Evolutionary conservation across 2,888 invertebrate genomes (phyloP).

Genomic region (Lasioglossum figueresi): DNA sequence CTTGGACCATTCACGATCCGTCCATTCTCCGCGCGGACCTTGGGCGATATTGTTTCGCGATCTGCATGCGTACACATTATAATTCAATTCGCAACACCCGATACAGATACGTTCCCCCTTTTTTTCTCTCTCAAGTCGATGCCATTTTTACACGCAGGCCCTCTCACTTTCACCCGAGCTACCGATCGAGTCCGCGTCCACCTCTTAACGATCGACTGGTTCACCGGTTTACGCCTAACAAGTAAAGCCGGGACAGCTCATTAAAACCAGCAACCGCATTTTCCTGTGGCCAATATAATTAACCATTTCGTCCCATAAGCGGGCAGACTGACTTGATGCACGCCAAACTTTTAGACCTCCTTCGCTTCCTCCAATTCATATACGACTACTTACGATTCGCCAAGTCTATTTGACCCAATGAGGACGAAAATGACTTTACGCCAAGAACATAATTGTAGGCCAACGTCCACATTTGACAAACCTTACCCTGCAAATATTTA

Average conservation of each 20-base stretch:
- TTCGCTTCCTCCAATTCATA: not conserved
- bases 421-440: too few relatives aligned
- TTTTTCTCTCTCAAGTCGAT: slow-evolving; percentile 21
- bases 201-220: slow-evolving; percentile 65
- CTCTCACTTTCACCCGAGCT: slow-evolving; percentile 78
- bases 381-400: not conserved
- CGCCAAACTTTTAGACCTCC: not conserved
- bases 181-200: slow-evolving; percentile 64
- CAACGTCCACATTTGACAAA: not conserved
- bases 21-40: slow-evolving; percentile 48
- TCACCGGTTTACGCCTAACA: slow-evolving; percentile 35
- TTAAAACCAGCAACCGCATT: slow-evolving; percentile 60
- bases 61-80: slow-evolving; percentile 36
- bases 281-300: slow-evolving; percentile 37
- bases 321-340: slow-evolving; percentile 1
- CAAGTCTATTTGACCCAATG: not conserved
- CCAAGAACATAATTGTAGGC: too few relatives aligned
- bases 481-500: not conserved
- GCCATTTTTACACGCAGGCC: slow-evolving; percentile 71
- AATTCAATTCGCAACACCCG: slow-evolving; percentile 53
- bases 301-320: slow-evolving; percentile 45
- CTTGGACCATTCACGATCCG: not conserved
- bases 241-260: slow-evolving; percentile 58
- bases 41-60: slow-evolving; percentile 48
- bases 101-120: slow-evolving; percentile 56